phyloP scores from a whole-genome alignment of 1,140 invertebrate genomes.

The Bombus confusus region DNA sequence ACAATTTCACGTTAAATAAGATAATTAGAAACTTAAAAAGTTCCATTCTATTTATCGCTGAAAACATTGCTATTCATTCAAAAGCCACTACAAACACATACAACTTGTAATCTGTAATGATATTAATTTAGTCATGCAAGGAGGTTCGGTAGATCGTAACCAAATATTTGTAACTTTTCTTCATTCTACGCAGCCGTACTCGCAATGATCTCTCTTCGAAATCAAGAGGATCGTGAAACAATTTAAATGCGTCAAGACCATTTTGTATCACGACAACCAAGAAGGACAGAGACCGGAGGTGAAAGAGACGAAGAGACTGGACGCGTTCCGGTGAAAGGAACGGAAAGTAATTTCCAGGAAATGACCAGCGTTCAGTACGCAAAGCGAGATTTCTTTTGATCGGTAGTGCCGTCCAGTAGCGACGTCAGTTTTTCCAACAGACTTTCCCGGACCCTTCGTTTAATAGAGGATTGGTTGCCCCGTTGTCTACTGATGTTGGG shows the following conservation, averaged over 20 bases:
- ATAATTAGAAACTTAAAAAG: too few relatives aligned
- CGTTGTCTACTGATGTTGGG: constrained; percentile 2
- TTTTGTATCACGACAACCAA: neutral
- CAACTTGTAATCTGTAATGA: too few relatives aligned
- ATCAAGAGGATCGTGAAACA: neutral
- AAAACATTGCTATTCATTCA: too few relatives aligned
- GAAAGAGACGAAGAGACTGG: neutral
- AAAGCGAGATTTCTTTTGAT: constrained; percentile 57
- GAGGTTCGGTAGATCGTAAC: too few relatives aligned
- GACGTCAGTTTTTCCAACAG: constrained; percentile 43
- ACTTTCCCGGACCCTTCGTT: constrained; percentile 35
- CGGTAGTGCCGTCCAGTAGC: constrained; percentile 32
- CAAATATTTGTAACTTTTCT: neutral
- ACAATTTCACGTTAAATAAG: too few relatives aligned
- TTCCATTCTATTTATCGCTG: too few relatives aligned
- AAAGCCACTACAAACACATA: too few relatives aligned
- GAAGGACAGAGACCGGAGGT: neutral
- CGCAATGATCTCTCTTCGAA: neutral
- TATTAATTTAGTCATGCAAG: too few relatives aligned
- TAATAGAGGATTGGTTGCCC: constrained; percentile 36
- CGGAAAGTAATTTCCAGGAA: constrained; percentile 46
- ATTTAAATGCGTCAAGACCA: neutral
- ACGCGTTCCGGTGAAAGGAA: neutral
- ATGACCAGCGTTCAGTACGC: constrained; percentile 42
- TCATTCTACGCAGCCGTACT: neutral